Base-by-base conservation (phyloP, 2,797 vertebrate genomes). In the Poeciliopsis paucimaculata region DNA sequence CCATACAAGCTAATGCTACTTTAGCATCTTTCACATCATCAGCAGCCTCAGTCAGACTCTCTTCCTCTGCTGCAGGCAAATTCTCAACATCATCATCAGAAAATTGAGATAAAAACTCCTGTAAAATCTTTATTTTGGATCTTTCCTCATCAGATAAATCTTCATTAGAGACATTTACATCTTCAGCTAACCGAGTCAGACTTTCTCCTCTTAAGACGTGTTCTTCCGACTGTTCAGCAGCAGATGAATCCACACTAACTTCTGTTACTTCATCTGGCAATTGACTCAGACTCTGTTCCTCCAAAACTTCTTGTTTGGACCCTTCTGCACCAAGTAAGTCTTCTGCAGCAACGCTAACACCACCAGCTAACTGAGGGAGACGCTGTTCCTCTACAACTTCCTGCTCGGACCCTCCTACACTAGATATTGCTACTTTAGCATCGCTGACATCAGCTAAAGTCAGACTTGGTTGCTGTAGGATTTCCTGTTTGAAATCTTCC, bases 311-410 rank as follows among this genome's bases (percentile, higher is more conserved):
- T 1, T 64, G 62, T 26, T 41, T 77, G 20, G 23, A 36, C 5
- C 55, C 73, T 86, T 86, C 76, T 31, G 57, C 5, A 34, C 8
- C 60, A 62, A 7, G 6, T 8, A 51, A 20, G 47, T 51, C 18
- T 20, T 20, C 18, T 49, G 18, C 18, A 49, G 47, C 47, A 49
- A 7, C 2, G 47, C 47, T 18, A 49, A 49, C 47, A 49, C 0
- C 6, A 51, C 47, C 47, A 20, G 47, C 47, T 51, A 51, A 51
- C 31, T 9, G 15, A 62, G 15, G 34, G n/a, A 31, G 60, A 34
- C 8, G 4, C 34, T 23, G 7, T 23, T 66, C 18, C 1, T 20
- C 18, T 20, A 1, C 2, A 1, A 20, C 31, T 7, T 64, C 16
- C 62, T 18, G 57, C 1, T 57, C 5, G 36, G 4, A 4, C 36